Base-by-base conservation (phyloP, 2,888 invertebrate species). In the Oasisia sp. region DNA sequence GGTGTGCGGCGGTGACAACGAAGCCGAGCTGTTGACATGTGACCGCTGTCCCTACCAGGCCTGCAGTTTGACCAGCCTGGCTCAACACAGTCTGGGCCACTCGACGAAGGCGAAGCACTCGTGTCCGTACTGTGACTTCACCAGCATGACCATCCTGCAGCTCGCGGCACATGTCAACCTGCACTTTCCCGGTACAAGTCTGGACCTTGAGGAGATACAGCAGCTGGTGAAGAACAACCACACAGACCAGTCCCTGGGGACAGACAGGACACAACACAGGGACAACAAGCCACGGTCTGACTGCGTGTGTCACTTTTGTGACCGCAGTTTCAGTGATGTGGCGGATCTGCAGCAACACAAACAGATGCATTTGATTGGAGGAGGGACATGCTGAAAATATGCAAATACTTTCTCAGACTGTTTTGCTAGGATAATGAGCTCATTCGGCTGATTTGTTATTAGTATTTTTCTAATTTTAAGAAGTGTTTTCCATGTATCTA, bases 121-220 rank as follows among this genome's bases (percentile, higher is more conserved):
- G 1, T 95, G 95, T 93, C 95, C 95, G 90, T 95, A 94, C 93
- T 95, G 95, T 93, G 95, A 95, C 92, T 95, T 93, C 93, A 95
- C 94, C 92, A 95, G 94, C 92, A 45, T 92, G 0, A 93, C 93
- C 27, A 94, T 94, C 32, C 93, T 94, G 8, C 93, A 94, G 74
- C 93, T 95, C 44, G 91, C 94, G 19, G 92, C 93, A 32, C 95
- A 95, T 93, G 93, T 95, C 14, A 94, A 94, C 50, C 93, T 95
- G 38, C 95, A 95, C 93, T 95, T 95, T 91, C 95, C 95, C 1
- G 94, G 94, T 5, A 74, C 74, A 27, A 19, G n/a, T 74, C 74
- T 74, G 27, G 74, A 74, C 27, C 74, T 74, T 89, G 91, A 89
- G n/a, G 91, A 93, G 92, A 91, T 94, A 89, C 92, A 92, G 50